Base-by-base conservation (phyloP, 2,797 vertebrate genomes). In the Rhabdomys pumilio region DNA sequence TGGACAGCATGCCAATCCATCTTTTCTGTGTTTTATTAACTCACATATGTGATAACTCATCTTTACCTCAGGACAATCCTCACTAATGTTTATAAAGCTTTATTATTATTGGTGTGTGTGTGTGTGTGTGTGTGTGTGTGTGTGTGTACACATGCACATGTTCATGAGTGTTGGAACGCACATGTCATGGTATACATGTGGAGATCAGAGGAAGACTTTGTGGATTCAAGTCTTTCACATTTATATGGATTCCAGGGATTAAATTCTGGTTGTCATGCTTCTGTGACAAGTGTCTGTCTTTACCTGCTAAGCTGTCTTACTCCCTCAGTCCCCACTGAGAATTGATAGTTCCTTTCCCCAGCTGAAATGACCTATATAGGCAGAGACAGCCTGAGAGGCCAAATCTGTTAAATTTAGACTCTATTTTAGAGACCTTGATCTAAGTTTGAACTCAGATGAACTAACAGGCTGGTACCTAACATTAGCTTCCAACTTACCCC, bases 11-110 rank as follows among this genome's bases (percentile, higher is more conserved):
- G 3, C 65, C 31, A 83, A 20, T 83, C 80, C 24, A 81, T 59
- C 13, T 31, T 85, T 80, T 38, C 44, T 69, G 47, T 53, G 59
- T 75, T 92, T 94, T 38, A 86, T 72, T 91, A 57, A 76, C n/a
- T 3, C 20, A 87, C 53, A 69, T 11, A 85, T 44, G 24, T 29
- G 61, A 50, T 82, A 24, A 26, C 19, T 17, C 2, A 24, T 57
- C 20, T 76, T 34, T 2, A 5, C 73, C 31, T 90, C 31, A 38
- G 65, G 82, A 92, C 19, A 82, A 34, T 88, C 44, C 2, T 53
- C 5, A 7, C 55, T 22, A 31, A 44, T 67, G 47, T 1, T 22
- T 24, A 26, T 53, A 86, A 69, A 67, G 44, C 19, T 67, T 86
- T 22, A 13, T 38, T 53, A 53, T n/a, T 15, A 17, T 7, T 44